Conservation (phyloP, 2,888 invertebrate genomes). For the Lepidocyrtinus sp. region DNA sequence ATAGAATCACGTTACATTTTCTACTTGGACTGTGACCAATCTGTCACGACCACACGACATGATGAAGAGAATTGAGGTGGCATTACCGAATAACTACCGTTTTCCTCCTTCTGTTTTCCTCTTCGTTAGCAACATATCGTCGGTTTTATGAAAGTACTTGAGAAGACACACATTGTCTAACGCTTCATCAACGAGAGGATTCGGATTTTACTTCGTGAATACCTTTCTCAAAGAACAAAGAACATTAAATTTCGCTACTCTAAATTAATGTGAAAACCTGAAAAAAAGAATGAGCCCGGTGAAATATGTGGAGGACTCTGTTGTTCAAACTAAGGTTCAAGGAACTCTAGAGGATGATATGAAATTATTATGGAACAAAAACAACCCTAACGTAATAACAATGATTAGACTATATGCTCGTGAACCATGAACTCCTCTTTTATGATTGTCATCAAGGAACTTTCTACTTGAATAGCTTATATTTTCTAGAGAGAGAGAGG, state of each 20-base stretch:
- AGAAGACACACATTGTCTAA: no score
- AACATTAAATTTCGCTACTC: neutral
- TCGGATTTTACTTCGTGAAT: neutral
- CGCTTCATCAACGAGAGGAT: neutral
- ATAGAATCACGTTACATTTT: constrained; percentile 43
- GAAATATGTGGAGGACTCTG: neutral
- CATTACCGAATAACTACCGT: constrained; percentile 29
- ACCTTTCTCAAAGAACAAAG: neutral
- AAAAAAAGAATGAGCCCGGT: neutral
- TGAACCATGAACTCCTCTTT: neutral
- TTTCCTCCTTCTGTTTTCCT: constrained; percentile 20
- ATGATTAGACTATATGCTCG: neutral
- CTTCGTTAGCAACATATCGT: constrained; percentile 3
- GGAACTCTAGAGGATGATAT: neutral
- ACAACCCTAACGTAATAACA: neutral
- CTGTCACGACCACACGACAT: constrained; percentile 58
- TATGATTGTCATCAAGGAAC: neutral
- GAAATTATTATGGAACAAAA: neutral
- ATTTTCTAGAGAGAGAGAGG: neutral
- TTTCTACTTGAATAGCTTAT: neutral
- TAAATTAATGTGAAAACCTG: neutral
- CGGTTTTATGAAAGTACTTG: neutral
- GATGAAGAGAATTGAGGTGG: constrained; percentile 44
- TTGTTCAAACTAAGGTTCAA: neutral
- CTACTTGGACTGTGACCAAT: constrained; percentile 58